Conservation (phyloP, 64 coral and sea anemone genomes). For the Montipora sp. region DNA sequence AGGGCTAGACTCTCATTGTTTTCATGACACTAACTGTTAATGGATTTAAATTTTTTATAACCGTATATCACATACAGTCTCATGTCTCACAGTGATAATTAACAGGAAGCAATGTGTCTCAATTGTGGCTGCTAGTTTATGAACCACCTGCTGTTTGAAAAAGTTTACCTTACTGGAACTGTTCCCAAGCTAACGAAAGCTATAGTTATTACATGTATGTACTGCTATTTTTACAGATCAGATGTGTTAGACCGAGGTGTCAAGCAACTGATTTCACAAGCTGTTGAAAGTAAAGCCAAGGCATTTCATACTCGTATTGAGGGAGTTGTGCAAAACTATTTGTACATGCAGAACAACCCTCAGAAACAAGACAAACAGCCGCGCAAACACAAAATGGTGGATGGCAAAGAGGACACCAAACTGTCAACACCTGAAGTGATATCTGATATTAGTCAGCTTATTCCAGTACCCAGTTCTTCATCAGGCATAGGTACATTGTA, state of each 20-base stretch:
- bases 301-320: slow-evolving; percentile 90
- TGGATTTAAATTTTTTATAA: no score
- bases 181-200: no score
- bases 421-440: slow-evolving; percentile 19
- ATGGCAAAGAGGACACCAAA: slow-evolving; percentile 50
- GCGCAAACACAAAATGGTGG: slow-evolving; percentile 53
- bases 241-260: slow-evolving; percentile 90
- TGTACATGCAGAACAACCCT: slow-evolving; percentile 74
- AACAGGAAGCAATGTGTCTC: no score
- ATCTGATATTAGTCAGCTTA: slow-evolving; percentile 58
- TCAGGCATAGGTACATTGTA: background rate
- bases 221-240: slow-evolving; percentile 63
- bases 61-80: no score
- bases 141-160: no score
- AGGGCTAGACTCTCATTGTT: no score
- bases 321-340: slow-evolving; percentile 91
- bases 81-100: no score
- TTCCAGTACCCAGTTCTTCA: slow-evolving; percentile 18
- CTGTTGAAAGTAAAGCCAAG: slow-evolving; percentile 82
- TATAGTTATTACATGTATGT: background rate
- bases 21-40: no score
- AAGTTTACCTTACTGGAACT: background rate
- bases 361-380: slow-evolving; percentile 55
- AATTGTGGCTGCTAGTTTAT: no score
- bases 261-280: slow-evolving; percentile 85